Evolutionary conservation across 92 coral and sea anemone genomes (phyloP), one percentile per base, ranked within the genome.

Genomic region (Phymanthus crucifer): DNA sequence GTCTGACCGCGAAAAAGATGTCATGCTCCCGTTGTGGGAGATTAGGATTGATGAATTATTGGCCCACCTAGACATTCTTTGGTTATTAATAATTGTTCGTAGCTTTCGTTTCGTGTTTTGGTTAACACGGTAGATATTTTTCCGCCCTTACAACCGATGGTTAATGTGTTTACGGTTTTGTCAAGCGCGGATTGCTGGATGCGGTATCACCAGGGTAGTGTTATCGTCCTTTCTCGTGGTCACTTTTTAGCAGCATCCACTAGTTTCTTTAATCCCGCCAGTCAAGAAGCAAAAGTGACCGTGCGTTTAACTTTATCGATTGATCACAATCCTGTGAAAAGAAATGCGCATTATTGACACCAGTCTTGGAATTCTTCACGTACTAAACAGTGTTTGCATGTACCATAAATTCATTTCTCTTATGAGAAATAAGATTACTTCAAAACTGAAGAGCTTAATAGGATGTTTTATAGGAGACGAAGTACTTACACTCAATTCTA

Each of bases 1-100:
- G 70, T 68, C 79, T 8, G 96, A 83, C 18, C 95, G 88, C 21
- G 38, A 70, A 24, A 21, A 32, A 66, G 21, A 9, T 36, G 19
- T 5, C 10, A 8, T 10, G 17, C 40, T 74, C 37, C 35, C 61
- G 31, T 50, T 29, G 36, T 6, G 43, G 31, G 61, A 34, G 27
- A 47, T 18, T 72, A 24, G 4, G 6, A 19, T 1, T 1, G 66
- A 61, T 29, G 68, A 61, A 17, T 61, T 61, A 18, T 61, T 61
- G 3, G 68, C 12, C 68, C 68, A 61, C 34, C 10, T 8, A 61
- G 68, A 61, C 68, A 61, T 61, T 61, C 16, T 18, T 61, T 6
- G 32, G 1, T 24, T 61, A 6, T 5, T 11, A 29, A 21, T n/a
- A 54, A 54, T 10, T 21, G 24, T 21, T 54, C 64, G 10, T 54